phyloP scores from a whole-genome alignment of 2,888 invertebrate species.

The Thecocarcelia acutangulata region DNA sequence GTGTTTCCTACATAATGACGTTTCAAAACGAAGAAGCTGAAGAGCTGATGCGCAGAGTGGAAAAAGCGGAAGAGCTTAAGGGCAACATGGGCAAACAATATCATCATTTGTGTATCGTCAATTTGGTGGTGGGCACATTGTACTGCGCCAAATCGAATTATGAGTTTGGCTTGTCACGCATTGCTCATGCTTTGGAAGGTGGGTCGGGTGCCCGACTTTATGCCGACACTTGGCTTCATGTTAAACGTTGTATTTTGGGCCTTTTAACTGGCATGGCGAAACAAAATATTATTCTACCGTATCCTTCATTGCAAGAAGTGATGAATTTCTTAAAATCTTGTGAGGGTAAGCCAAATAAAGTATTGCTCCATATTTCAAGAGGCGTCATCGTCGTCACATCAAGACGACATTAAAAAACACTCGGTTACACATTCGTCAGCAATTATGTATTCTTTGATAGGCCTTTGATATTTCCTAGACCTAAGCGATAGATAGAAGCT shows the following conservation, averaged over 20 bases:
- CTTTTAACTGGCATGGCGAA: slow-evolving; percentile 92
- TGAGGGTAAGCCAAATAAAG: slow-evolving; percentile 85
- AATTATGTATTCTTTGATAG: no score
- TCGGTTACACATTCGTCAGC: no score
- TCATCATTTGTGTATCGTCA: slow-evolving; percentile 98
- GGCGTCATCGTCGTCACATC: no score
- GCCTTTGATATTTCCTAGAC: no score
- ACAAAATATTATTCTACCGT: slow-evolving; percentile 91
- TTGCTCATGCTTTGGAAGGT: slow-evolving; percentile 93
- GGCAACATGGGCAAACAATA: slow-evolving; percentile 93
- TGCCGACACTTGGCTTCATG: slow-evolving; percentile 99
- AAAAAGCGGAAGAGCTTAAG: slow-evolving; percentile 97
- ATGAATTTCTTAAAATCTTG: slow-evolving; percentile 92
- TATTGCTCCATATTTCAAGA: no score
- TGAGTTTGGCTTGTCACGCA: slow-evolving; percentile 98
- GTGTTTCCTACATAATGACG: slow-evolving; percentile 99
- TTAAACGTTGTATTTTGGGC: slow-evolving; percentile 96
- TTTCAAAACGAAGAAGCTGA: slow-evolving; percentile 99
- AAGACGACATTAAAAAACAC: no score
- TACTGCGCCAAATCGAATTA: slow-evolving; percentile 99
- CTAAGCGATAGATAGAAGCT: no score
- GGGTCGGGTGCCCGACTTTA: slow-evolving; percentile 87
- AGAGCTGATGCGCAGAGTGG: slow-evolving; percentile 98
- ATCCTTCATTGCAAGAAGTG: slow-evolving; percentile 91
- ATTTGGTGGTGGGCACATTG: slow-evolving; percentile 98